Evolutionary conservation across 2,797 vertebrate genomes (phyloP).

Genomic region (Scarus forsteni): DNA sequence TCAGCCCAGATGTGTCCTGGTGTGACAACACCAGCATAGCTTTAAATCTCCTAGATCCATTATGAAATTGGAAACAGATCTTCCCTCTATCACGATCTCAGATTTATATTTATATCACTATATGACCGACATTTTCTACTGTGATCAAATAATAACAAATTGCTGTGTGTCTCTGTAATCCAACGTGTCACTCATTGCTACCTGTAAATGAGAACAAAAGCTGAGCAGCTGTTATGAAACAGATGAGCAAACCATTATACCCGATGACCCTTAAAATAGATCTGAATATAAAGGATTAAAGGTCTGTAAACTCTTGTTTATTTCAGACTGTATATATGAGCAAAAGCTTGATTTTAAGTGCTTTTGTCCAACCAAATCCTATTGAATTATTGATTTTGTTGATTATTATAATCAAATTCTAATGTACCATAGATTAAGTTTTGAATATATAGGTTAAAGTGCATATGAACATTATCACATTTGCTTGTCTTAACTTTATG

Average conservation of each 20-base stretch:
- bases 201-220: background rate
- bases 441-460: too few species aligned
- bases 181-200: background rate
- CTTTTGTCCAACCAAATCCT: too few species aligned
- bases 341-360: too few species aligned
- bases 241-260: conserved; percentile 8
- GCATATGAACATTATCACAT: too few species aligned
- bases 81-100: too few species aligned
- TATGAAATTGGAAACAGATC: background rate
- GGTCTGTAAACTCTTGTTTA: background rate
- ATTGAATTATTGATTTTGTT: too few species aligned
- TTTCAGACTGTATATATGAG: too few species aligned
- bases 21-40: conserved; percentile 5
- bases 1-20: conserved; percentile 1
- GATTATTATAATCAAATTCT: too few species aligned
- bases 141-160: background rate
- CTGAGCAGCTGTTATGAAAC: conserved; percentile 16
- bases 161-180: background rate
- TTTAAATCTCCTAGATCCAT: conserved; percentile 2
- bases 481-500: too few species aligned
- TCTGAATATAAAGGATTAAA: conserved; percentile 1
- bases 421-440: too few species aligned
- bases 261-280: conserved; percentile 7
- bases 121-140: background rate
- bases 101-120: background rate